Conservation (phyloP, 2,797 vertebrate genomes). For the Lacerta bilineata region DNA sequence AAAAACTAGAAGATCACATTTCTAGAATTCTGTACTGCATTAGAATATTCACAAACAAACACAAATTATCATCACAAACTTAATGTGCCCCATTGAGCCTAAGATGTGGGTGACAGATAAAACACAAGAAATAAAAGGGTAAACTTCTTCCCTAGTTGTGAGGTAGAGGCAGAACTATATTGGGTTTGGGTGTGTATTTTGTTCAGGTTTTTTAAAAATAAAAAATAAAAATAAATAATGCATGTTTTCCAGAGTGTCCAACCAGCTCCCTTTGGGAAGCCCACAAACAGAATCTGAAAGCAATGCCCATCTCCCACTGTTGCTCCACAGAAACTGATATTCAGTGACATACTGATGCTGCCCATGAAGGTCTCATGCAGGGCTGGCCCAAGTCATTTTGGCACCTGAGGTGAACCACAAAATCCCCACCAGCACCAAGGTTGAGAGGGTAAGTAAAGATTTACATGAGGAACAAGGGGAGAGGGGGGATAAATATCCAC, state of each 20-base stretch:
- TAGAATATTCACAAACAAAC: constrained; percentile 53
- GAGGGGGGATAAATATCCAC: too few relatives aligned
- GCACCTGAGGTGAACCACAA: too few relatives aligned
- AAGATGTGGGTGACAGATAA: neutral
- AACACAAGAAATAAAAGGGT: neutral
- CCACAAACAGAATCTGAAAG: neutral
- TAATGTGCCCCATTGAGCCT: constrained; percentile 40
- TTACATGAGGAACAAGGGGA: too few relatives aligned
- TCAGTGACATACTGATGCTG: neutral
- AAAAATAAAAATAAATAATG: neutral
- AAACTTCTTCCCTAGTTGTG: neutral
- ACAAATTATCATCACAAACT: constrained; percentile 27
- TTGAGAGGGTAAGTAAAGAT: too few relatives aligned
- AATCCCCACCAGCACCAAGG: too few relatives aligned
- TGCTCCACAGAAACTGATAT: neutral
- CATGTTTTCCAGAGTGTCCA: neutral
- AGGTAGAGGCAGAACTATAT: neutral
- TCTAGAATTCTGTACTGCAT: too few relatives aligned
- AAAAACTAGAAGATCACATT: too few relatives aligned
- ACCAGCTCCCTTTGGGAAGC: neutral
- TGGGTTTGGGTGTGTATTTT: neutral
- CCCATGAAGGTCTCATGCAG: neutral
- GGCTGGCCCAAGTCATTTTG: too few relatives aligned
- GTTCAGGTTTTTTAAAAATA: too few relatives aligned
- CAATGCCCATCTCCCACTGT: neutral